Conservation (phyloP, 2,113 vertebrate genomes). For the Lucifuga dentata region DNA sequence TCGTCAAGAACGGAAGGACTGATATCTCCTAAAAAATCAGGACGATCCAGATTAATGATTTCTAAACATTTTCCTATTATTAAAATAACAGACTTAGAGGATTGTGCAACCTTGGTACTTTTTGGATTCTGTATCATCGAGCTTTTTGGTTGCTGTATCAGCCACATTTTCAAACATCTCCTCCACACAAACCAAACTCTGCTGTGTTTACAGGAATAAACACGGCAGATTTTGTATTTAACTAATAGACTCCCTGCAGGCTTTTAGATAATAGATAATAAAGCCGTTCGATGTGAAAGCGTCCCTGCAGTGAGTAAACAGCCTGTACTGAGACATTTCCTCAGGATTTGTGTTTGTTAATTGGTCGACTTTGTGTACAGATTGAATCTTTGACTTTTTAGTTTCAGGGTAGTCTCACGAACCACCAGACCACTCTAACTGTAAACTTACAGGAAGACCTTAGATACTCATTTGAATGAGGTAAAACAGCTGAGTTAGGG, state of each 20-base stretch:
- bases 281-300: conserved; percentile 31
- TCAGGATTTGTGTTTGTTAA: conserved; percentile 3
- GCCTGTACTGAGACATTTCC: conserved; percentile 24
- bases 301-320: conserved; percentile 30
- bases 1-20: too few relatives aligned
- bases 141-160: too few relatives aligned
- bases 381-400: neutral
- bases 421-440: neutral
- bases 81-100: too few relatives aligned
- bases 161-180: too few relatives aligned
- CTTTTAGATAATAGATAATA: conserved; percentile 34
- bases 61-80: too few relatives aligned
- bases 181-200: neutral
- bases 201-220: conserved; percentile 1
- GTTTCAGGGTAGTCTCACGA: neutral
- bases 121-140: too few relatives aligned
- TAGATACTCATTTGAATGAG: too few relatives aligned
- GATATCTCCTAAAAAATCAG: too few relatives aligned
- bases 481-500: too few relatives aligned
- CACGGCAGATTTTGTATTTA: conserved; percentile 4
- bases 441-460: too few relatives aligned
- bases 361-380: neutral
- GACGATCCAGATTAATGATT: too few relatives aligned
- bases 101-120: too few relatives aligned
- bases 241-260: conserved; percentile 15